phyloP scores from a whole-genome alignment of 2,113 vertebrate genomes.

The Pongo pygmaeus region DNA sequence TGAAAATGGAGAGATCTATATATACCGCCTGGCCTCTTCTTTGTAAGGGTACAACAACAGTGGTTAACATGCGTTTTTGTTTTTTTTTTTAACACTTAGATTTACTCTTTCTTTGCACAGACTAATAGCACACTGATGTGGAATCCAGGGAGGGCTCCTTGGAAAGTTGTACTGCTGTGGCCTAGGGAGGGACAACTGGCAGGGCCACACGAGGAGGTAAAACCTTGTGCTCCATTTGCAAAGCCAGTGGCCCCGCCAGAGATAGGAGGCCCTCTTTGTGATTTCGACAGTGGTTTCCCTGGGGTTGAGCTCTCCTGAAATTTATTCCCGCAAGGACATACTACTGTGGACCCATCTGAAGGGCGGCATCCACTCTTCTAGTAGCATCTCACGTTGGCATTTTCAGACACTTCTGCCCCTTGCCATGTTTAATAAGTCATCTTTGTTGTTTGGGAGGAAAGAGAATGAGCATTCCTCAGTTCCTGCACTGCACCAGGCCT shows the following conservation, averaged over 20 bases:
- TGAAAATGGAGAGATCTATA: constrained; percentile 58
- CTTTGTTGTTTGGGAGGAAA: neutral
- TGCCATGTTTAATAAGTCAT: neutral
- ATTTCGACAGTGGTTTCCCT: neutral
- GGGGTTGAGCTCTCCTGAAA: neutral
- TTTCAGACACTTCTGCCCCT: neutral
- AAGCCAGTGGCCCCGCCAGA: neutral
- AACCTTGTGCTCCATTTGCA: neutral
- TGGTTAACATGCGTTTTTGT: fast-evolving
- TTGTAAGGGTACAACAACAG: fast-evolving
- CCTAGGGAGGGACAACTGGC: neutral
- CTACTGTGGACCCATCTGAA: fast-evolving
- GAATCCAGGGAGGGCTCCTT: neutral
- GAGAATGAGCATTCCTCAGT: fast-evolving
- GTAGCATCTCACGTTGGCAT: neutral
- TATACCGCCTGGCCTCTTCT: neutral
- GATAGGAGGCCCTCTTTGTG: neutral
- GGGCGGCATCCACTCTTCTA: fast-evolving
- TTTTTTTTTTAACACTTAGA: neutral
- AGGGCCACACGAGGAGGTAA: fast-evolving
- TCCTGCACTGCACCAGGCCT: fast-evolving
- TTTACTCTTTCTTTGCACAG: neutral
- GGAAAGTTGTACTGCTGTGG: neutral
- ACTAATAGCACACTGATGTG: neutral
- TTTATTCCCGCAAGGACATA: fast-evolving